Conservation (phyloP, 2,797 vertebrate species). For the Bradypodion ventrale region DNA sequence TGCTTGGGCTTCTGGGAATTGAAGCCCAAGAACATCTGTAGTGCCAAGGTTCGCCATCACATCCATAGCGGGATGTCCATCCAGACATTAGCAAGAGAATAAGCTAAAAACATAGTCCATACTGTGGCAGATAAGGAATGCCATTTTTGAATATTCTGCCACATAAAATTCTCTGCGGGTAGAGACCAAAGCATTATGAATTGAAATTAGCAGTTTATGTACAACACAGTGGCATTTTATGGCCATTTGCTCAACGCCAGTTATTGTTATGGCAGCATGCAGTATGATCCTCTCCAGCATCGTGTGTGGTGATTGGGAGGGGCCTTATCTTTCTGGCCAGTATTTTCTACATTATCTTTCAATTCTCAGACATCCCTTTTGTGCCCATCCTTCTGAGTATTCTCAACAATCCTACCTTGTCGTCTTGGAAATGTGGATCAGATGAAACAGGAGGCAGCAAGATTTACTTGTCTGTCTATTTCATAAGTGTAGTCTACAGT, state of each 20-base stretch:
- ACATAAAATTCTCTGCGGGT: neutral
- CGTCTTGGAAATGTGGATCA: neutral
- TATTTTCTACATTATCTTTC: neutral
- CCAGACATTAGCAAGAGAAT: no score
- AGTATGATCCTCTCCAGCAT: neutral
- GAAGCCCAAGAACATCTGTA: no score
- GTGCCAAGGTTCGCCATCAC: no score
- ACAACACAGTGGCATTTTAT: neutral
- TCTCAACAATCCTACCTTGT: conserved; percentile 3
- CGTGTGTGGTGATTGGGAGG: no score
- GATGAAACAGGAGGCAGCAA: neutral
- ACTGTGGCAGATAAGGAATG: neutral
- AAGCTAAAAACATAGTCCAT: neutral
- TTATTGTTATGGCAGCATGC: neutral
- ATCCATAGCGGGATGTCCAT: no score
- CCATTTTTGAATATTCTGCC: neutral
- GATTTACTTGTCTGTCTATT: neutral
- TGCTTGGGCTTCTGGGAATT: no score
- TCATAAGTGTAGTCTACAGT: neutral
- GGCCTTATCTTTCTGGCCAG: conserved; percentile 23
- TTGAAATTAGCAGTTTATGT: neutral
- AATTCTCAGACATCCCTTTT: neutral
- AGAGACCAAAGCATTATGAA: neutral
- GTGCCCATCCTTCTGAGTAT: neutral
- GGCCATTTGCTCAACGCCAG: neutral